Conservation (phyloP, 1,140 invertebrate species). For the Drosophila fuyamai region DNA sequence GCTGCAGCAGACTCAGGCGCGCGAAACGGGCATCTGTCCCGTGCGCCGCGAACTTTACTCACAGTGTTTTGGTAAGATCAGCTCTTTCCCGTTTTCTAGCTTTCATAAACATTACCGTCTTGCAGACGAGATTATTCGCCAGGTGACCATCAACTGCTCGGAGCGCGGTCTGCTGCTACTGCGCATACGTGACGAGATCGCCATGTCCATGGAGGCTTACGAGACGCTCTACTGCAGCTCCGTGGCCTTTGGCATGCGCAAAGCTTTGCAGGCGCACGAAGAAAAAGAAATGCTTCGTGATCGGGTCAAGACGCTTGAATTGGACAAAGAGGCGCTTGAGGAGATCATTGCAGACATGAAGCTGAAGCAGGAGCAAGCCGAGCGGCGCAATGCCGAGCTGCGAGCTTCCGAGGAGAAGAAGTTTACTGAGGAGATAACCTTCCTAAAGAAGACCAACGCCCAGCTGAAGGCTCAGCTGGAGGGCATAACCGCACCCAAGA, state of each 20-base stretch:
- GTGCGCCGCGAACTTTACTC: slow-evolving; percentile 97
- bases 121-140: slow-evolving; percentile 94
- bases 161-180: slow-evolving; percentile 97
- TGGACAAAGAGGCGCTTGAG: slow-evolving; percentile 91
- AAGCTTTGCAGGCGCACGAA: slow-evolving; percentile 94
- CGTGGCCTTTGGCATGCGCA: slow-evolving; percentile 98
- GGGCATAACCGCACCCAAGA: slow-evolving; percentile 96
- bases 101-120: background rate
- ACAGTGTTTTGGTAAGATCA: slow-evolving; percentile 95
- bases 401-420: slow-evolving; percentile 95
- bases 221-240: slow-evolving; percentile 98
- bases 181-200: slow-evolving; percentile 96
- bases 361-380: slow-evolving; percentile 93
- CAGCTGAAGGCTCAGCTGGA: slow-evolving; percentile 97
- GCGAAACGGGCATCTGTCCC: slow-evolving; percentile 98
- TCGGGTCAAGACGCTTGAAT: slow-evolving; percentile 87
- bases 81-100: background rate
- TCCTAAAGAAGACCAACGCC: slow-evolving; percentile 96
- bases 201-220: slow-evolving; percentile 98
- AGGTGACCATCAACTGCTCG: slow-evolving; percentile 98
- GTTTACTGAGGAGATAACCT: slow-evolving; percentile 95
- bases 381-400: slow-evolving; percentile 93
- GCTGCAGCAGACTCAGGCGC: slow-evolving; percentile 95
- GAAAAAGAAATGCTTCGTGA: slow-evolving; percentile 88
- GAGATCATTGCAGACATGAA: slow-evolving; percentile 92